Conservation (phyloP, 2,113 vertebrate genomes). For the Nyctereutes procyonoides region DNA sequence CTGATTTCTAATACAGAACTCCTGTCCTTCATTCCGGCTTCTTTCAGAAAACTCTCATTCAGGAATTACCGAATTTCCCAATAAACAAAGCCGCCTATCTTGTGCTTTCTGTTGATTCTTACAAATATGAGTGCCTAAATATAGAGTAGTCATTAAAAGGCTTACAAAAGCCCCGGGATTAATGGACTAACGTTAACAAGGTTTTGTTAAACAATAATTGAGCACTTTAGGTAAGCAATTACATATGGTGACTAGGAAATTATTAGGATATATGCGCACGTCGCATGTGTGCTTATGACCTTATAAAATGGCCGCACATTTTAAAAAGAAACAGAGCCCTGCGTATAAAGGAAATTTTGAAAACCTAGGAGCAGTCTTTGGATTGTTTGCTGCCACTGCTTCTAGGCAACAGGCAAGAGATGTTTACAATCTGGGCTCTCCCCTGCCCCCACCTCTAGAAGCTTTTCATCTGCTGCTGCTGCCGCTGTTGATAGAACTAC, state of each 20-base stretch:
- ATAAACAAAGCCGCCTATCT: not conserved
- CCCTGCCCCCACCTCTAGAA: constrained; percentile 75
- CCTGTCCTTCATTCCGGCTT: not conserved
- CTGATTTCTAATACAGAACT: not conserved
- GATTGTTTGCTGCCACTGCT: constrained; percentile 81
- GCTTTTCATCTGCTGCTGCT: constrained; percentile 70
- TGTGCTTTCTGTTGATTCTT: constrained; percentile 16
- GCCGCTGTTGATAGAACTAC: not conserved
- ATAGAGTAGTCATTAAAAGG: not conserved
- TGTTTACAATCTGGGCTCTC: constrained; percentile 80
- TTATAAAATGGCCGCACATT: constrained; percentile 57
- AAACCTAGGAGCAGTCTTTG: constrained; percentile 65
- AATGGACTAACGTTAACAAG: constrained; percentile 17
- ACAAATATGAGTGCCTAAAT: not conserved
- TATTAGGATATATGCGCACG: not conserved
- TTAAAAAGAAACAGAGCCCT: constrained; percentile 48
- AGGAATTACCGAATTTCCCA: constrained; percentile 44
- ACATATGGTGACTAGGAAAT: not conserved
- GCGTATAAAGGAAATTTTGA: constrained; percentile 33
- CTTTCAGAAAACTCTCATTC: constrained; percentile 10
- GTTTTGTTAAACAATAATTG: constrained; percentile 63
- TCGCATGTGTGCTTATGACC: not conserved
- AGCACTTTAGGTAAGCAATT: constrained; percentile 47
- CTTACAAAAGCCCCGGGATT: not conserved
- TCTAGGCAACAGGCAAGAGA: constrained; percentile 81